Conservation (phyloP, 92 coral and sea anemone genomes). For the Porites rus region DNA sequence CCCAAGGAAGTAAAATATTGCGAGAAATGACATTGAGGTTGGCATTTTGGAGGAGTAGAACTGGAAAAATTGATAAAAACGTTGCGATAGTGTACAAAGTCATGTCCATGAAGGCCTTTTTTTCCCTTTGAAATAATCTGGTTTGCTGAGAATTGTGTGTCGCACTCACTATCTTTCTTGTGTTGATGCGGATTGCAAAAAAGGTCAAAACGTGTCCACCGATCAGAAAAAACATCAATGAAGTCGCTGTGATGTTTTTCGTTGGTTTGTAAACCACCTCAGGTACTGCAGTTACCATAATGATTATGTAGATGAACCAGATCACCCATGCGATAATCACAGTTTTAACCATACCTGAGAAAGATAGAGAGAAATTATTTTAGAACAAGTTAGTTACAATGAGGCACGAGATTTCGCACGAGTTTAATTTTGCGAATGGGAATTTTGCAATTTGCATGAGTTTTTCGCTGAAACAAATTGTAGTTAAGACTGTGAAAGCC, state of each 20-base stretch:
- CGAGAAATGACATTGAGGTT: background rate
- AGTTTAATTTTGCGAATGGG: too few relatives aligned
- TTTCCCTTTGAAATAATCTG: conserved; percentile 8
- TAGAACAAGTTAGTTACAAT: too few relatives aligned
- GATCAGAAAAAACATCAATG: conserved; percentile 8
- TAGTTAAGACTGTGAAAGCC: too few relatives aligned
- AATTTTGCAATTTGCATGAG: too few relatives aligned
- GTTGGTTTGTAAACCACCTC: background rate
- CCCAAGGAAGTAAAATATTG: conserved; percentile 33
- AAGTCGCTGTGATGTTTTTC: conserved; percentile 11
- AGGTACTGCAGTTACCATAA: conserved; percentile 17
- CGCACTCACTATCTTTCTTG: conserved; percentile 3
- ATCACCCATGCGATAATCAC: conserved; percentile 5
- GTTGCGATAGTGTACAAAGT: conserved; percentile 19
- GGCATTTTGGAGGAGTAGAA: background rate
- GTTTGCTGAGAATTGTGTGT: conserved; percentile 18
- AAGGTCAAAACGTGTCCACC: conserved; percentile 24
- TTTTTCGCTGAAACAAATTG: background rate
- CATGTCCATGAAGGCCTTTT: conserved; percentile 26
- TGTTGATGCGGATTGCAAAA: conserved; percentile 7
- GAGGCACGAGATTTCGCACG: too few relatives aligned
- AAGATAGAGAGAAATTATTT: too few relatives aligned
- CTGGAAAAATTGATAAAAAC: background rate
- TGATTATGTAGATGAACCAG: conserved; percentile 15
- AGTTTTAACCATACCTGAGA: conserved; percentile 23